phyloP scores from a whole-genome alignment of 2,797 vertebrate species.

The Rachycentron canadum region DNA sequence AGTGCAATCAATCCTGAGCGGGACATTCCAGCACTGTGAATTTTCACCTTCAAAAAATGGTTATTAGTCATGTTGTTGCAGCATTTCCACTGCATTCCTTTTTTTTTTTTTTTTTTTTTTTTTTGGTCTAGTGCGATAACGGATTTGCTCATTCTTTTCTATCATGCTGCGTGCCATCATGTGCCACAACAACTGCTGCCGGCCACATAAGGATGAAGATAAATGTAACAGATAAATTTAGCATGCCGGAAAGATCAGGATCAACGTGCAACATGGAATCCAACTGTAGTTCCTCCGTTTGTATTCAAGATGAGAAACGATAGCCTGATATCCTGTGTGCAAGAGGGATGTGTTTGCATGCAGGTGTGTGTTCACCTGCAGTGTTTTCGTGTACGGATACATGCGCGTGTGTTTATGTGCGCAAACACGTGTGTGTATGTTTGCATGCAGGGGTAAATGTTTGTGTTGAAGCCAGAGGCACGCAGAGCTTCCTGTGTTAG shows the following conservation, averaged over 20 bases:
- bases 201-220: slow-evolving; percentile 55
- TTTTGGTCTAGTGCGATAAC: slow-evolving; percentile 34
- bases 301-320: slow-evolving; percentile 19
- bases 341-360: not conserved
- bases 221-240: slow-evolving; percentile 65
- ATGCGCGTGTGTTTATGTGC: not conserved
- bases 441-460: slow-evolving; percentile 32
- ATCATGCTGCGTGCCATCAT: slow-evolving; percentile 23
- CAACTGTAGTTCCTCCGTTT: slow-evolving; percentile 23
- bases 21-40: slow-evolving; percentile 1
- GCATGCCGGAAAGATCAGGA: slow-evolving; percentile 52
- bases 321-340: slow-evolving; percentile 16
- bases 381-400: slow-evolving; percentile 8
- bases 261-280: slow-evolving; percentile 47
- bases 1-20: slow-evolving; percentile 19
- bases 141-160: slow-evolving; percentile 43
- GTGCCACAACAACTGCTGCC: slow-evolving; percentile 52
- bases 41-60: slow-evolving; percentile 33
- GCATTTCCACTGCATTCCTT: slow-evolving; percentile 19
- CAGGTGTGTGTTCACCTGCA: slow-evolving; percentile 49
- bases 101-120: slow-evolving; percentile 11
- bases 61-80: slow-evolving; percentile 32
- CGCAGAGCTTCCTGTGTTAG: slow-evolving; percentile 53
- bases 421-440: not conserved
- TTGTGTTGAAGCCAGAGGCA: slow-evolving; percentile 51